Conservation (phyloP, 2,888 invertebrate species). For the Euspilapteryx auroguttella region DNA sequence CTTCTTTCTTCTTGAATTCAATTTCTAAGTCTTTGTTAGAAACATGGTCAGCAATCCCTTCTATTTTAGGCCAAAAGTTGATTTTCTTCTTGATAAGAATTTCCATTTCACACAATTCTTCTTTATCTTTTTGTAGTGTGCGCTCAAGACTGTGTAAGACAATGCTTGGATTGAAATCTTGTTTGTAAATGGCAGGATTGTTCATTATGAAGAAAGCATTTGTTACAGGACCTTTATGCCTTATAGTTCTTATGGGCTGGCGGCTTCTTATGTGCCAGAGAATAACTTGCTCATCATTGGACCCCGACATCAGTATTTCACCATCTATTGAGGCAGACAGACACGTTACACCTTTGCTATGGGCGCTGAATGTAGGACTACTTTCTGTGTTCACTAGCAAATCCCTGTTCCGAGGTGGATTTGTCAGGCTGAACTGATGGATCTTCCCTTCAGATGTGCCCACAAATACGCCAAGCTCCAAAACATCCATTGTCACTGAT, state of each 20-base stretch:
- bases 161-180: slow-evolving; percentile 58
- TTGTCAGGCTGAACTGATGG: slow-evolving; percentile 65
- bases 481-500: slow-evolving; percentile 67
- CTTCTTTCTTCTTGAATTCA: slow-evolving; percentile 24
- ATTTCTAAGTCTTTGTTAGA: slow-evolving; percentile 17
- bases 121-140: slow-evolving; percentile 55
- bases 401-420: slow-evolving; percentile 68
- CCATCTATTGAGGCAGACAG: slow-evolving; percentile 75
- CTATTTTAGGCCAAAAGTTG: slow-evolving; percentile 33
- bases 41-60: slow-evolving; percentile 9
- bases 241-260: slow-evolving; percentile 70
- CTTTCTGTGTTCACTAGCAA: slow-evolving; percentile 62
- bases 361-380: slow-evolving; percentile 63
- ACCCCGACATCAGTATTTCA: slow-evolving; percentile 73
- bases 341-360: slow-evolving; percentile 69
- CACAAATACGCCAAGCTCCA: slow-evolving; percentile 73
- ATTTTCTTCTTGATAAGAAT: slow-evolving; percentile 31
- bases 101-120: slow-evolving; percentile 43
- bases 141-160: slow-evolving; percentile 66
- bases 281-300: slow-evolving; percentile 71
- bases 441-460: slow-evolving; percentile 76
- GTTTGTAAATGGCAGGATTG: slow-evolving; percentile 60
- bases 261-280: slow-evolving; percentile 81
- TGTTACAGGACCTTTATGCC: slow-evolving; percentile 74
- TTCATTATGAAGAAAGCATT: slow-evolving; percentile 69